Evolutionary conservation across 2,797 vertebrate species (phyloP).

Genomic region (Erethizon dorsatum): DNA sequence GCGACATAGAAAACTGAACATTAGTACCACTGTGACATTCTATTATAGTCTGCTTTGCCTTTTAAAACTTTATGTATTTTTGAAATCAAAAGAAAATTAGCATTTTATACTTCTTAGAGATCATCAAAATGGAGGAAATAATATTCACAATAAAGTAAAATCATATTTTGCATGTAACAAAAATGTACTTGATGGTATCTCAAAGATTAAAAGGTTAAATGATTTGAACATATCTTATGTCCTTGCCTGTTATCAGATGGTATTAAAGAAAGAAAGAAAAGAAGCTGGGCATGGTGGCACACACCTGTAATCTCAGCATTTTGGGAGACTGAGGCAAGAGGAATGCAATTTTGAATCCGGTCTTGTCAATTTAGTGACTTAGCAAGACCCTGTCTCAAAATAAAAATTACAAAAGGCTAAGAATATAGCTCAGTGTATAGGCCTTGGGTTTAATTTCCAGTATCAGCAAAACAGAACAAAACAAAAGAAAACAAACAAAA

Average conservation of each 20-base stretch:
- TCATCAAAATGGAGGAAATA: slow-evolving; percentile 59
- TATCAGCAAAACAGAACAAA: neutral
- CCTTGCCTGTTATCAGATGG: neutral
- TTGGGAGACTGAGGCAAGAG: neutral
- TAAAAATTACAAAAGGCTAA: neutral
- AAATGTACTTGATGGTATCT: slow-evolving; percentile 9
- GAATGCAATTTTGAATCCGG: neutral
- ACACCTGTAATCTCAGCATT: neutral
- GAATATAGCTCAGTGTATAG: neutral
- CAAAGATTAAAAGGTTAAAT: slow-evolving; percentile 44
- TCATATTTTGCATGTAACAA: slow-evolving; percentile 55
- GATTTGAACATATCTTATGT: slow-evolving; percentile 19
- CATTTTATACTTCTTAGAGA: slow-evolving; percentile 48
- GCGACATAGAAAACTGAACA: slow-evolving; percentile 22
- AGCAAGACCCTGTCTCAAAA: neutral
- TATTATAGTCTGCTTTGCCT: slow-evolving; percentile 24
- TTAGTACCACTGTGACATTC: slow-evolving; percentile 55
- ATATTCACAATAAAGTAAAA: slow-evolving; percentile 54
- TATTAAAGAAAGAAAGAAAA: slow-evolving; percentile 13
- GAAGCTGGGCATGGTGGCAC: neutral
- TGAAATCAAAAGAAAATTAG: slow-evolving; percentile 67
- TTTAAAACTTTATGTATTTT: slow-evolving; percentile 68
- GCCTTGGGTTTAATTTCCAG: neutral
- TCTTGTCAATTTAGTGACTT: neutral
- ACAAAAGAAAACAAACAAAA: neutral